Percentiles rank a stretch among this genome's conserved stretches.
phyloP scores from a whole-genome alignment of 1,140 invertebrate species.

The Drosophila watanabei region DNA sequence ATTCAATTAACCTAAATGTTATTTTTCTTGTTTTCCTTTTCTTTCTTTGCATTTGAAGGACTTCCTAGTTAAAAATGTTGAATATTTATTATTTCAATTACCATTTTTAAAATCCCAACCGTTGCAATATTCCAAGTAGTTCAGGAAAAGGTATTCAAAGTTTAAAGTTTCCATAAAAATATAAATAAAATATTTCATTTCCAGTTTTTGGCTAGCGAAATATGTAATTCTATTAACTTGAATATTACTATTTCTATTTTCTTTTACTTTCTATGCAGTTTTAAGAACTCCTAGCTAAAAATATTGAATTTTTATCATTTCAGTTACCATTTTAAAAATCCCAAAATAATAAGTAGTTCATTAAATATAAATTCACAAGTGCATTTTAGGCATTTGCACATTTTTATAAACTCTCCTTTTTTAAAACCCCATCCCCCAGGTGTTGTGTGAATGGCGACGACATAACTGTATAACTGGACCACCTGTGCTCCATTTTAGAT shows the following conservation, averaged over 20 bases:
- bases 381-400: background rate
- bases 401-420: conserved; percentile 6
- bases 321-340: background rate
- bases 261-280: background rate
- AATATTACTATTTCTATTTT: background rate
- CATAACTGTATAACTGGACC: conserved; percentile 52
- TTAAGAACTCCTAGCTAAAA: background rate
- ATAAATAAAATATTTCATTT: background rate
- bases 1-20: background rate
- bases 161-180: background rate
- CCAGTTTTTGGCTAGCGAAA: background rate
- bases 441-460: conserved; percentile 2
- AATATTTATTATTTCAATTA: background rate
- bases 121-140: background rate
- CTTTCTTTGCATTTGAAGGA: background rate
- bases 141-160: background rate
- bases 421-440: background rate
- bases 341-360: background rate
- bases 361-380: conserved; percentile 1
- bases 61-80: background rate
- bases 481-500: conserved; percentile 46
- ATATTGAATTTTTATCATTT: background rate
- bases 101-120: background rate
- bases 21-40: background rate
- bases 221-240: background rate